Percentiles rank a stretch among this genome's conserved stretches.
These are phyloP conservation scores for Atherix ibis DNA, from an alignment of 2,888 invertebrate genomes.

Conservation along the genomic window DNA sequence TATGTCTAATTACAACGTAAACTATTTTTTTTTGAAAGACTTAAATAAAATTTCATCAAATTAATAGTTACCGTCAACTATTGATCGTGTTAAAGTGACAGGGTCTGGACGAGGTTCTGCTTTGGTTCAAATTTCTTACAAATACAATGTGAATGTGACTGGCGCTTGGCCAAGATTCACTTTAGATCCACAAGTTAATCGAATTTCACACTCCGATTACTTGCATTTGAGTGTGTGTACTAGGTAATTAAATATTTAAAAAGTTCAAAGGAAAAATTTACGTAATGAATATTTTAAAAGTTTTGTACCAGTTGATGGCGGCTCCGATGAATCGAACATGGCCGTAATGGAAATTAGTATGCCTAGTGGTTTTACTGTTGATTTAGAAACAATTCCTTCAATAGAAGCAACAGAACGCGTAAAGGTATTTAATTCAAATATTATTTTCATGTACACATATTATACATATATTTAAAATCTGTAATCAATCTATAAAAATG, in stretches of 20 bases:
- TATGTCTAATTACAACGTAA: slow-evolving; percentile 25
- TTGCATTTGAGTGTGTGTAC: slow-evolving; percentile 74
- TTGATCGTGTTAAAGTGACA: slow-evolving; percentile 46
- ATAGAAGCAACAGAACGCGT: slow-evolving; percentile 37
- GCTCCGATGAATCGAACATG: slow-evolving; percentile 50
- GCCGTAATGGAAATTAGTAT: slow-evolving; percentile 79
- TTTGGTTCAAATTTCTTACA: slow-evolving; percentile 53
- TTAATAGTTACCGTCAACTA: slow-evolving; percentile 15
- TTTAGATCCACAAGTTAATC: slow-evolving; percentile 72
- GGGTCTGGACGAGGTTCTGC: slow-evolving; percentile 66
- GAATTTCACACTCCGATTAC: slow-evolving; percentile 65
- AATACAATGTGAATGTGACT: slow-evolving; percentile 67
- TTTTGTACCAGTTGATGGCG: slow-evolving; percentile 24
- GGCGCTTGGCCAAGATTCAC: slow-evolving; percentile 77
- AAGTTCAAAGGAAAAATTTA: slow-evolving; percentile 4
- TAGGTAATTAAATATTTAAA: slow-evolving; percentile 38
- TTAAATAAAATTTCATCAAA: neutral
- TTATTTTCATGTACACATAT: neutral
- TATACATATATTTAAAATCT: no score
- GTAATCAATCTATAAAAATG: slow-evolving; percentile 1
- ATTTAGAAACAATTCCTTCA: slow-evolving; percentile 60
- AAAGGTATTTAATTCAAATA: slow-evolving; percentile 16
- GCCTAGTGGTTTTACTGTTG: slow-evolving; percentile 82
- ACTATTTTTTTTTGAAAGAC: neutral
- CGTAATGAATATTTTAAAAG: slow-evolving; percentile 12